Percentiles rank a stretch among this genome's conserved stretches.
These are phyloP conservation scores for Ammodytes dubius DNA, from an alignment of 2,113 vertebrate genomes.

Conservation along the genomic window DNA sequence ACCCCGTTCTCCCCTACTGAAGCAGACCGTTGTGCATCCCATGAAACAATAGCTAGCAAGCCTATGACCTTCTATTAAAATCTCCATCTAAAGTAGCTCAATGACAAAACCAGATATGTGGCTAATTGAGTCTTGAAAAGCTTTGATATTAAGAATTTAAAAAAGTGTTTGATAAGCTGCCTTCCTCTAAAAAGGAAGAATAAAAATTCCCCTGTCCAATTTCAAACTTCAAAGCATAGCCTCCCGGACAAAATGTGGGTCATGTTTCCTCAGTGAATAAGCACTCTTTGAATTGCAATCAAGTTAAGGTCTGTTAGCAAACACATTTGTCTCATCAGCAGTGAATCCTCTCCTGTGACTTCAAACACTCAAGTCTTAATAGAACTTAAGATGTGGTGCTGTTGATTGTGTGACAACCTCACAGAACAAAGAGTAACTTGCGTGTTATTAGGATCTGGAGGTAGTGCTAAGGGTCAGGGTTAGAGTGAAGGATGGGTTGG, in stretches of 20 bases:
- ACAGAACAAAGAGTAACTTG: slow-evolving; percentile 14
- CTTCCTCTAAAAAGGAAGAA: slow-evolving; percentile 65
- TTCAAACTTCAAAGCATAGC: slow-evolving; percentile 87
- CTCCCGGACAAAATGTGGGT: slow-evolving; percentile 83
- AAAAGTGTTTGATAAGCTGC: slow-evolving; percentile 50
- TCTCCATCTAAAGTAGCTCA: slow-evolving; percentile 35
- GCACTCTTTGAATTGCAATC: slow-evolving; percentile 87
- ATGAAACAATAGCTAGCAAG: slow-evolving; percentile 7
- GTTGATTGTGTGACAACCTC: neutral
- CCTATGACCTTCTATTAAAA: slow-evolving; percentile 25
- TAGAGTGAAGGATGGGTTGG: no score
- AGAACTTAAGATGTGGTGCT: slow-evolving; percentile 1
- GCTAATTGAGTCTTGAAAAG: slow-evolving; percentile 70
- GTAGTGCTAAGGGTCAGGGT: no score
- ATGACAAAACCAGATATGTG: slow-evolving; percentile 45
- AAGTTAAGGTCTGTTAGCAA: slow-evolving; percentile 80
- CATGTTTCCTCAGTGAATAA: slow-evolving; percentile 85
- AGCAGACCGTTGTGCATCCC: slow-evolving; percentile 4
- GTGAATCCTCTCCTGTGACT: slow-evolving; percentile 46
- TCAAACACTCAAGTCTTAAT: slow-evolving; percentile 16
- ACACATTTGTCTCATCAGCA: slow-evolving; percentile 75
- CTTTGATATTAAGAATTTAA: slow-evolving; percentile 74
- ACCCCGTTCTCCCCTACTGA: no score
- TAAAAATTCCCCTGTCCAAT: slow-evolving; percentile 82
- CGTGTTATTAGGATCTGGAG: slow-evolving; percentile 26